Conservation (phyloP, 2,797 vertebrate species). For the Platalea minor region DNA sequence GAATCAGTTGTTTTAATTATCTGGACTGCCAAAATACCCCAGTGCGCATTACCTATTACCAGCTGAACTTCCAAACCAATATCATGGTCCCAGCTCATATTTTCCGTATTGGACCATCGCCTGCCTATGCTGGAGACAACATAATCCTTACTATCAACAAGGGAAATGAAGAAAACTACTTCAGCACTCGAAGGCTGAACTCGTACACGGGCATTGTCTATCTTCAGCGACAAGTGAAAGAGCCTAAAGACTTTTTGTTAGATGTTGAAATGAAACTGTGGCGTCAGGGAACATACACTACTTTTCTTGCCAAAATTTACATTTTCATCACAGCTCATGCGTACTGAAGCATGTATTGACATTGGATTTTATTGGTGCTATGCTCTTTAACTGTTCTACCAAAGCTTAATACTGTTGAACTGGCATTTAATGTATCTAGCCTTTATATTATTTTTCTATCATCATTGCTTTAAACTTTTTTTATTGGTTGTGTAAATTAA, state of each 20-base stretch:
- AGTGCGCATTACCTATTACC: slow-evolving; percentile 90
- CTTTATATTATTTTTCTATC: slow-evolving; percentile 57
- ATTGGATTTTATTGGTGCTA: slow-evolving; percentile 73
- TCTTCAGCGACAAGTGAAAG: slow-evolving; percentile 84
- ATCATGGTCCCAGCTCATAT: slow-evolving; percentile 92
- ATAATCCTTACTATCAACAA: slow-evolving; percentile 88
- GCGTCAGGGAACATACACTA: slow-evolving; percentile 86
- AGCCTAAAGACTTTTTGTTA: slow-evolving; percentile 88
- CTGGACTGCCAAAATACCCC: slow-evolving; percentile 90
- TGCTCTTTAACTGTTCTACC: slow-evolving; percentile 44
- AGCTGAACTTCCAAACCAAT: slow-evolving; percentile 93
- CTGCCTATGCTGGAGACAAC: slow-evolving; percentile 90
- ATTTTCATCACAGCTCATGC: slow-evolving; percentile 90
- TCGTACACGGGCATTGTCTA: slow-evolving; percentile 90
- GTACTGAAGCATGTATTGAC: slow-evolving; percentile 73
- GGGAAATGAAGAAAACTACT: slow-evolving; percentile 92
- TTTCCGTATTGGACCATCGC: slow-evolving; percentile 94
- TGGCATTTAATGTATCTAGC: slow-evolving; percentile 56
- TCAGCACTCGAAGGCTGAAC: slow-evolving; percentile 90
- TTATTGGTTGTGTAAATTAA: slow-evolving; percentile 66
- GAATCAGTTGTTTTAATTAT: slow-evolving; percentile 85
- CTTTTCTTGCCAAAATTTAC: slow-evolving; percentile 85
- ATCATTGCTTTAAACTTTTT: slow-evolving; percentile 16
- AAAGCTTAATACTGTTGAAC: slow-evolving; percentile 56
- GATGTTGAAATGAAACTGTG: slow-evolving; percentile 97